These are phyloP conservation scores for Patella ulyssiponensis DNA, from an alignment of 2,888 invertebrate species.

Conservation along the genomic window DNA sequence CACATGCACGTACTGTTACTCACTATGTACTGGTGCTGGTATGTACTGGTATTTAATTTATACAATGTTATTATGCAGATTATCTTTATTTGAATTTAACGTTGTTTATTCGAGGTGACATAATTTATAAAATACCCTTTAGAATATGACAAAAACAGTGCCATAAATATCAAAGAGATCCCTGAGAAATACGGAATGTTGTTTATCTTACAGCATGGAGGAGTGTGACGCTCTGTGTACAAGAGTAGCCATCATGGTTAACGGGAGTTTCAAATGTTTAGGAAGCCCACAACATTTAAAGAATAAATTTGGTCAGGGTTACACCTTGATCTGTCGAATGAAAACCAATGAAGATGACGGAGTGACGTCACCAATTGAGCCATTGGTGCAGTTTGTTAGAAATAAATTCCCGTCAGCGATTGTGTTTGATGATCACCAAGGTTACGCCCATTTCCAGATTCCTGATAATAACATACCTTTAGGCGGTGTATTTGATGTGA, in stretches of 20 bases:
- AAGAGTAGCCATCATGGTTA: slow-evolving; percentile 84
- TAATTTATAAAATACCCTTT: too few species aligned
- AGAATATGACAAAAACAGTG: too few species aligned
- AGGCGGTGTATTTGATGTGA: slow-evolving; percentile 67
- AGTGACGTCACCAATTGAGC: slow-evolving; percentile 47
- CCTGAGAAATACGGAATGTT: not conserved
- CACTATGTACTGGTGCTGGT: too few species aligned
- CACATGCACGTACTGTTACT: too few species aligned
- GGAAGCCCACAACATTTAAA: slow-evolving; percentile 83
- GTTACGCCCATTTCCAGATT: slow-evolving; percentile 67
- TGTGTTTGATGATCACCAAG: slow-evolving; percentile 81
- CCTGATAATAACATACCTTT: slow-evolving; percentile 63
- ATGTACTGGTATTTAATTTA: too few species aligned
- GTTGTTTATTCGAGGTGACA: too few species aligned
- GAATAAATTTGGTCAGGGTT: slow-evolving; percentile 80
- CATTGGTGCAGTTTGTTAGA: slow-evolving; percentile 72
- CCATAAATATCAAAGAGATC: too few species aligned
- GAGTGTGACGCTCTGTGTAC: slow-evolving; percentile 88
- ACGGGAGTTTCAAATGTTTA: slow-evolving; percentile 81
- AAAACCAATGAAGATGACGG: slow-evolving; percentile 17
- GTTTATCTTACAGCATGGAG: slow-evolving; percentile 80
- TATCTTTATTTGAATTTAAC: too few species aligned
- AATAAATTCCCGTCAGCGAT: slow-evolving; percentile 76
- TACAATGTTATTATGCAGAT: too few species aligned
- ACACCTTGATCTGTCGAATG: slow-evolving; percentile 76